These are phyloP conservation scores for Metridium senile DNA, from an alignment of 92 coral and sea anemone species.

Conservation along the genomic window DNA sequence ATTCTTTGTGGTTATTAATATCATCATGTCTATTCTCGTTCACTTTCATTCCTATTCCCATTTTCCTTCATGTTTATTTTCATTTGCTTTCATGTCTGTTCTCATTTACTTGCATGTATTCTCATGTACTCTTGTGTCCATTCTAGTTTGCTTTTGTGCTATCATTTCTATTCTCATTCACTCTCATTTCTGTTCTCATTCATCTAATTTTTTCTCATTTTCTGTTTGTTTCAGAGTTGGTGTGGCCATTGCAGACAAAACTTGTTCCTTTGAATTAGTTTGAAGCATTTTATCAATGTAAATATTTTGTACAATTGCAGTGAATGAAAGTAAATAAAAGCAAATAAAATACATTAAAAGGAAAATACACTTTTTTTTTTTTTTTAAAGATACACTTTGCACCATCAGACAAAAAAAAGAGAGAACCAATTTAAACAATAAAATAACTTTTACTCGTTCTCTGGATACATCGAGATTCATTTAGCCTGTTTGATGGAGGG, in stretches of 20 bases:
- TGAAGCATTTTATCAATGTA: background rate
- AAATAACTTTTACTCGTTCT: too few species aligned
- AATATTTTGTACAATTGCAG: constrained; percentile 9
- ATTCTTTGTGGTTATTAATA: too few species aligned
- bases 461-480: too few species aligned
- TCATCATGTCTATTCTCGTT: too few species aligned
- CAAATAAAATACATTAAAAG: background rate
- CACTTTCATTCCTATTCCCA: background rate
- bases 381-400: too few species aligned
- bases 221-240: constrained; percentile 54
- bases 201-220: background rate
- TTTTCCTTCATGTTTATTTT: background rate
- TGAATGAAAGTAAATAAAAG: background rate
- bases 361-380: too few species aligned
- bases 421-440: too few species aligned
- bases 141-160: too few species aligned
- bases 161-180: background rate
- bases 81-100: background rate
- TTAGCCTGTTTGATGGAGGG: too few species aligned
- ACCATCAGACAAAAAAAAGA: too few species aligned
- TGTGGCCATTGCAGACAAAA: constrained; percentile 83
- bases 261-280: constrained; percentile 62
- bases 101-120: background rate
- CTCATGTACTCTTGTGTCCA: background rate
- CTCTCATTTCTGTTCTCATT: background rate